These are phyloP conservation scores for Diadumene lineata DNA, from an alignment of 92 coral and sea anemone genomes.

Conservation along the genomic window DNA sequence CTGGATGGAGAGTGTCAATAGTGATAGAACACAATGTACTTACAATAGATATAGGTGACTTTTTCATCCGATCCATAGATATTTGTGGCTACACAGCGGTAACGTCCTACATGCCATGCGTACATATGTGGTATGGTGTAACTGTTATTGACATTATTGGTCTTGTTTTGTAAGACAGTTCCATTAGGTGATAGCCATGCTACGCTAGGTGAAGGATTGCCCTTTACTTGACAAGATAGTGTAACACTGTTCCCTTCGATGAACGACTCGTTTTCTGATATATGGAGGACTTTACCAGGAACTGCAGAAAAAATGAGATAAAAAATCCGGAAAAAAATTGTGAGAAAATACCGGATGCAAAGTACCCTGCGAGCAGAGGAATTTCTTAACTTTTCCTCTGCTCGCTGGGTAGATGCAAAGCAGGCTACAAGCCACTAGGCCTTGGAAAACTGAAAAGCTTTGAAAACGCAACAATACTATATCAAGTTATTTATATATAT, in stretches of 20 bases:
- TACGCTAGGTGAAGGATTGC: constrained; percentile 44
- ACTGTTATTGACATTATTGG: constrained; percentile 26
- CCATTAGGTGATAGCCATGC: constrained; percentile 48
- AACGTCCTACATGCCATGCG: constrained; percentile 33
- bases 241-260: constrained; percentile 35
- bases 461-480: too few species aligned
- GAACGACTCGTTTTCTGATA: constrained; percentile 44
- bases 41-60: constrained; percentile 38
- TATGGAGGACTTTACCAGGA: constrained; percentile 40
- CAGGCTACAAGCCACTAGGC: too few species aligned
- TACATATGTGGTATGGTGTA: constrained; percentile 23
- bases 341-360: too few species aligned
- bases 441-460: too few species aligned
- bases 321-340: not conserved
- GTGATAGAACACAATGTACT: too few species aligned
- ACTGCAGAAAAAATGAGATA: constrained; percentile 3
- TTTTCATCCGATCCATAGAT: constrained; percentile 22
- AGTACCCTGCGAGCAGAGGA: not conserved
- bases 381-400: too few species aligned
- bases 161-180: constrained; percentile 39
- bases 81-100: constrained; percentile 34
- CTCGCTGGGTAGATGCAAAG: too few species aligned
- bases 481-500: too few species aligned
- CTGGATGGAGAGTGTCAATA: too few species aligned
- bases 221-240: constrained; percentile 40